Conservation (phyloP, 2,113 vertebrate genomes). For the Pagrus major region DNA sequence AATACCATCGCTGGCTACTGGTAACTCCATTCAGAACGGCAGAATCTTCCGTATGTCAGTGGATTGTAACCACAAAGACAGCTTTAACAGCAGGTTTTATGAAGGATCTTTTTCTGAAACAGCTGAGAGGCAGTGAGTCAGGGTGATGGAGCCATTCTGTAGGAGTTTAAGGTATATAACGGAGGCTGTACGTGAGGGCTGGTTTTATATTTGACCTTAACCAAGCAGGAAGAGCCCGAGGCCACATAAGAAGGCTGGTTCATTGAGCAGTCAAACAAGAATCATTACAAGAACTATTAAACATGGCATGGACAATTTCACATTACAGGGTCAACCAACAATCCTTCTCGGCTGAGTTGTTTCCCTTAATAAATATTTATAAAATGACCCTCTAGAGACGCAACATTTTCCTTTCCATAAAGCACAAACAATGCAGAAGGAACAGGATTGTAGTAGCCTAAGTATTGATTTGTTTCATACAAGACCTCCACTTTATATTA, state of each 20-base stretch:
- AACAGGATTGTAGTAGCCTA: background rate
- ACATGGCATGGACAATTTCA: constrained; percentile 28
- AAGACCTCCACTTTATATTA: background rate
- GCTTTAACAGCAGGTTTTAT: background rate
- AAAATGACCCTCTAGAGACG: background rate
- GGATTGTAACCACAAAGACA: background rate
- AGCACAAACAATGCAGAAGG: background rate
- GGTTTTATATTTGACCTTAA: constrained; percentile 67
- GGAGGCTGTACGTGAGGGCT: background rate
- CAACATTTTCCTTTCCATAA: background rate
- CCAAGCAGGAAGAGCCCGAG: constrained; percentile 59
- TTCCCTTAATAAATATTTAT: background rate
- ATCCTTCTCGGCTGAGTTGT: background rate
- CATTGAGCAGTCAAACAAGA: constrained; percentile 59
- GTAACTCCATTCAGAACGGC: constrained; percentile 63
- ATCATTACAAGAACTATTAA: constrained; percentile 58
- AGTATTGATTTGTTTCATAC: background rate
- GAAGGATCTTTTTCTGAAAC: background rate
- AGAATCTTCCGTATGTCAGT: background rate
- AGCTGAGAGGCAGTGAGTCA: background rate
- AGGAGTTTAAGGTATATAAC: constrained; percentile 8
- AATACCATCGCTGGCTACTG: constrained; percentile 20
- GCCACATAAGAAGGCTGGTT: constrained; percentile 32
- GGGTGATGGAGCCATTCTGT: constrained; percentile 8
- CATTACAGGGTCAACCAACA: constrained; percentile 25